phyloP scores from a whole-genome alignment of 2,797 vertebrate genomes.

The Anguilla megastoma region DNA sequence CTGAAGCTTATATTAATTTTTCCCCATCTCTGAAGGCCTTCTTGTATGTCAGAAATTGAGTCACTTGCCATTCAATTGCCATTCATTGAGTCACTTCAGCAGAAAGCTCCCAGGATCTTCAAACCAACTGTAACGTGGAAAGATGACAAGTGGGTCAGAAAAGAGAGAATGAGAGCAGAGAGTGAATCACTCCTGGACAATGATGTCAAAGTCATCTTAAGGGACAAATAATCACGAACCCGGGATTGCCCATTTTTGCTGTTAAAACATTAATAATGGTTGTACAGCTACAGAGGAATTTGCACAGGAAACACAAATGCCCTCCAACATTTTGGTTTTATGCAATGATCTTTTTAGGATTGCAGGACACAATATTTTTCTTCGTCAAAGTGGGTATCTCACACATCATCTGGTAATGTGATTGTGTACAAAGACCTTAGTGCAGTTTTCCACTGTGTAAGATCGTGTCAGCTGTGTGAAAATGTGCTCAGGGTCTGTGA shows the following conservation, averaged over 20 bases:
- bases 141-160: background rate
- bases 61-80: background rate
- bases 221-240: background rate
- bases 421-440: background rate
- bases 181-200: background rate
- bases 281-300: background rate
- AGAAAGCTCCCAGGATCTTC: background rate
- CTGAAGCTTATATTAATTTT: conserved; percentile 4
- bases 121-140: background rate
- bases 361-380: background rate
- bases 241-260: background rate
- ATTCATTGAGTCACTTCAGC: background rate
- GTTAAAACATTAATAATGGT: background rate
- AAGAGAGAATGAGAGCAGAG: background rate
- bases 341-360: background rate
- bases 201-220: background rate
- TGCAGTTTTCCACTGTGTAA: background rate
- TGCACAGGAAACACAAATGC: background rate
- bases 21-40: background rate
- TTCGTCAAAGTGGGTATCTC: background rate
- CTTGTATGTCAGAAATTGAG: conserved; percentile 10
- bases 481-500: background rate
- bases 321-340: background rate
- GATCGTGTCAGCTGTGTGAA: background rate
- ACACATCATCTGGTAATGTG: background rate